phyloP scores from a whole-genome alignment of 2,797 vertebrate species.

The Parotocinclus haroldoi region DNA sequence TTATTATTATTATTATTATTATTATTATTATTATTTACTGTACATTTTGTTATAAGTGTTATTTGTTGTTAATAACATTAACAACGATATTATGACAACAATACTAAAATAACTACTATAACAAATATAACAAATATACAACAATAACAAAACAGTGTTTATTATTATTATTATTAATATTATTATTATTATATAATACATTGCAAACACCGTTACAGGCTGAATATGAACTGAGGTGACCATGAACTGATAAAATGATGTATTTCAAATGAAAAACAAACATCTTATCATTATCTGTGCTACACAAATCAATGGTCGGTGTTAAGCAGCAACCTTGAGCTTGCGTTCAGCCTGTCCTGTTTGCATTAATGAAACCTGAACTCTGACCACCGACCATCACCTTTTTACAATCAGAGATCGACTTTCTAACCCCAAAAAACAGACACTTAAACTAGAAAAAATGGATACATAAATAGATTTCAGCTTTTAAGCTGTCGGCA shows the following conservation, averaged over 20 bases:
- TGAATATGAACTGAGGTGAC: no score
- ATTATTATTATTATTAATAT: not conserved
- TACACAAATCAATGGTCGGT: not conserved
- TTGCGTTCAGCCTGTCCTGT: conserved; percentile 2
- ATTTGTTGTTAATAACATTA: no score
- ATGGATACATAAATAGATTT: conserved; percentile 14
- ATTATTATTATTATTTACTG: not conserved
- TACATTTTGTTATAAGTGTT: no score
- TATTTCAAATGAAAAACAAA: no score
- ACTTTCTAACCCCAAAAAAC: conserved; percentile 52
- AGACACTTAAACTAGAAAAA: conserved; percentile 5
- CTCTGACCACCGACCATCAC: conserved; percentile 60
- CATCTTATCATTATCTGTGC: not conserved
- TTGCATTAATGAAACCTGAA: conserved; percentile 40
- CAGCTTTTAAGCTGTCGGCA: not conserved
- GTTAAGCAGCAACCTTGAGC: not conserved
- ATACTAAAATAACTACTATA: no score
- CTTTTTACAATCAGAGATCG: conserved; percentile 43
- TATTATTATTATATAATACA: not conserved
- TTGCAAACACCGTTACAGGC: not conserved
- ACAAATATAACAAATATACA: no score
- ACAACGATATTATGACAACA: no score
- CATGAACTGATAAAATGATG: no score
- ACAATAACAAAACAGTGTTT: not conserved
- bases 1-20: not conserved